These are phyloP conservation scores for Thinocorus orbignyianus DNA, from an alignment of 2,113 vertebrate genomes.

Conservation along the genomic window DNA sequence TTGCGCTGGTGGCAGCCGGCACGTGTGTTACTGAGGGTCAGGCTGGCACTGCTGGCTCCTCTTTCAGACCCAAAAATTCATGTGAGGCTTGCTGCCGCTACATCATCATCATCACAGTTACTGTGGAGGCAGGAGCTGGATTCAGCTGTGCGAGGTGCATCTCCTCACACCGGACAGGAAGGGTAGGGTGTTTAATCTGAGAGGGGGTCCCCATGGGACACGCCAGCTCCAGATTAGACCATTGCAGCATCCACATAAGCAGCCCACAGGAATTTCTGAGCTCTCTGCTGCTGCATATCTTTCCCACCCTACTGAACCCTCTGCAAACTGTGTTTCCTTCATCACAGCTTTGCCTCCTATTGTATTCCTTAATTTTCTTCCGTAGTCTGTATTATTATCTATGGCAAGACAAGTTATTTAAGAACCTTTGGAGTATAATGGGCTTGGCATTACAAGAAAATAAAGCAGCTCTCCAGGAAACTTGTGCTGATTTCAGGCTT, in stretches of 20 bases:
- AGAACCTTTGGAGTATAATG: slow-evolving; percentile 64
- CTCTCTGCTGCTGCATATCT: not conserved
- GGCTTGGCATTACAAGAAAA: slow-evolving; percentile 50
- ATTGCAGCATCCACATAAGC: not conserved
- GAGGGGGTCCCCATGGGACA: not conserved
- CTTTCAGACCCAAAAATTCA: not conserved
- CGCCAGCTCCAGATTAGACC: not conserved
- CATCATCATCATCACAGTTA: not conserved
- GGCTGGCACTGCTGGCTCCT: not conserved
- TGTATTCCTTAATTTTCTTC: slow-evolving; percentile 45
- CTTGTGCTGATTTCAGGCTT: slow-evolving; percentile 67
- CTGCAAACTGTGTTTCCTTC: not conserved
- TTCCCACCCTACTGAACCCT: not conserved
- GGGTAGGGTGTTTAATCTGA: not conserved
- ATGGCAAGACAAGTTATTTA: slow-evolving; percentile 64
- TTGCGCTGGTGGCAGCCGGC: not conserved
- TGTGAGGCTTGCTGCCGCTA: not conserved
- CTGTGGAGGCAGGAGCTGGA: not conserved
- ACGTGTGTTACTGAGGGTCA: not conserved
- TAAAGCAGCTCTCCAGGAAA: slow-evolving; percentile 67
- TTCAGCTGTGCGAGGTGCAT: not conserved
- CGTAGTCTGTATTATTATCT: slow-evolving; percentile 39
- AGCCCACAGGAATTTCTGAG: not conserved
- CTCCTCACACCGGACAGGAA: not conserved
- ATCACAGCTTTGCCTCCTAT: not conserved